Evolutionary conservation across 2,797 vertebrate genomes (phyloP).

Genomic region (Gymnoscopelus microlampas): DNA sequence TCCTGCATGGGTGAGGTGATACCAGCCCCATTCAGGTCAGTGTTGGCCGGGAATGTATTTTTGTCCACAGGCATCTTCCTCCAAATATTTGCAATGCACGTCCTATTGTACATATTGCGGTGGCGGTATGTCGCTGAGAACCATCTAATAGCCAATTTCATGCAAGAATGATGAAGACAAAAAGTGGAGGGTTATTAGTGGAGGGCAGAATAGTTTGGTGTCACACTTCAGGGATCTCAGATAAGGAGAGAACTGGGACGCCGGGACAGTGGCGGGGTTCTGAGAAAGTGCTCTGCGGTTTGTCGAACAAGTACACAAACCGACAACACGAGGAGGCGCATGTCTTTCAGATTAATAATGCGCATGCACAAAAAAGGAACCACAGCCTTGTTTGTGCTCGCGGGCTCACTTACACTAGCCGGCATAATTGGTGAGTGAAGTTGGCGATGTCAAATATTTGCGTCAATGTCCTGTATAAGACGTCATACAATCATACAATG

Average conservation of each 20-base stretch:
- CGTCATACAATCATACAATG: not conserved
- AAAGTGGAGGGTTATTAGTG: slow-evolving; percentile 74
- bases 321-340: slow-evolving; percentile 46
- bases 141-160: slow-evolving; percentile 82
- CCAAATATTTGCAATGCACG: slow-evolving; percentile 45
- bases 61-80: slow-evolving; percentile 19
- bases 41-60: slow-evolving; percentile 14
- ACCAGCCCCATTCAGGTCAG: slow-evolving; percentile 10
- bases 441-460: slow-evolving; percentile 69
- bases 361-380: slow-evolving; percentile 41
- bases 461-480: slow-evolving; percentile 59
- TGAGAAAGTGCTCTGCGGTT: slow-evolving; percentile 31
- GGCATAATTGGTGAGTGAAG: slow-evolving; percentile 35
- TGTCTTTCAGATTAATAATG: slow-evolving; percentile 53
- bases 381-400: slow-evolving; percentile 61
- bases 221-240: slow-evolving; percentile 70
- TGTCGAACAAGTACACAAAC: slow-evolving; percentile 58
- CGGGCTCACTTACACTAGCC: slow-evolving; percentile 36
- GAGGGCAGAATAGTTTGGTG: slow-evolving; percentile 68
- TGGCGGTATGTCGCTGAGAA: slow-evolving; percentile 61
- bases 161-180: slow-evolving; percentile 78
- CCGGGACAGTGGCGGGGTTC: slow-evolving; percentile 40
- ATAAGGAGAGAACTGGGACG: slow-evolving; percentile 67
- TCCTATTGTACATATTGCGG: slow-evolving; percentile 54
- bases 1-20: not conserved